These are phyloP conservation scores for Acronicta psi DNA, from an alignment of 2,888 invertebrate genomes.

Conservation along the genomic window DNA sequence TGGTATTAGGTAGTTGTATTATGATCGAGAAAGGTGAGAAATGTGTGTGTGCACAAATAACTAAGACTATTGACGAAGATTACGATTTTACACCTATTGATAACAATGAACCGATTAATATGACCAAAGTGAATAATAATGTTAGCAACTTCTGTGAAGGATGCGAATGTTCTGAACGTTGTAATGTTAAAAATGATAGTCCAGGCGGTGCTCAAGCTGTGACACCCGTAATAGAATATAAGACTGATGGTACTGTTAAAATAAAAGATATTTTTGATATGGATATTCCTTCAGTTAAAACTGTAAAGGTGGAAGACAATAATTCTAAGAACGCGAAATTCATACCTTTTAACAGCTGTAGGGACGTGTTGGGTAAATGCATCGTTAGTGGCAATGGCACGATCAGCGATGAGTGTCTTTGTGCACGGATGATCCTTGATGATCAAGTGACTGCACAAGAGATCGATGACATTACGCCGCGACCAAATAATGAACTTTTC, in stretches of 20 bases:
- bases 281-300: conserved; percentile 55
- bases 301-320: conserved; percentile 20
- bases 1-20: conserved; percentile 70
- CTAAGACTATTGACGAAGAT: conserved; percentile 51
- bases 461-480: conserved; percentile 82
- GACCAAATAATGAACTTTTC: conserved; percentile 60
- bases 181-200: conserved; percentile 38
- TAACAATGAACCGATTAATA: conserved; percentile 28
- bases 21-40: conserved; percentile 58
- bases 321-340: conserved; percentile 43
- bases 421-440: conserved; percentile 79
- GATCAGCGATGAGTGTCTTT: conserved; percentile 79
- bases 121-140: conserved; percentile 28
- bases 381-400: conserved; percentile 79
- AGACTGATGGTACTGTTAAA: conserved; percentile 75
- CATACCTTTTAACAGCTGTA: conserved; percentile 77
- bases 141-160: conserved; percentile 56
- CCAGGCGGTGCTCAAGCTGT: conserved; percentile 17
- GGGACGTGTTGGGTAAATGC: conserved; percentile 80
- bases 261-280: conserved; percentile 74
- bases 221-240: conserved; percentile 69
- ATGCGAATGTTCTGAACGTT: conserved; percentile 66
- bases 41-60: conserved; percentile 73
- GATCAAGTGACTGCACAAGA: conserved; percentile 77
- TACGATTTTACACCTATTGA: conserved; percentile 56